Percentiles rank a stretch among this genome's conserved stretches.
phyloP scores from a whole-genome alignment of 1,140 invertebrate genomes.

The Tetragonula clypearis region DNA sequence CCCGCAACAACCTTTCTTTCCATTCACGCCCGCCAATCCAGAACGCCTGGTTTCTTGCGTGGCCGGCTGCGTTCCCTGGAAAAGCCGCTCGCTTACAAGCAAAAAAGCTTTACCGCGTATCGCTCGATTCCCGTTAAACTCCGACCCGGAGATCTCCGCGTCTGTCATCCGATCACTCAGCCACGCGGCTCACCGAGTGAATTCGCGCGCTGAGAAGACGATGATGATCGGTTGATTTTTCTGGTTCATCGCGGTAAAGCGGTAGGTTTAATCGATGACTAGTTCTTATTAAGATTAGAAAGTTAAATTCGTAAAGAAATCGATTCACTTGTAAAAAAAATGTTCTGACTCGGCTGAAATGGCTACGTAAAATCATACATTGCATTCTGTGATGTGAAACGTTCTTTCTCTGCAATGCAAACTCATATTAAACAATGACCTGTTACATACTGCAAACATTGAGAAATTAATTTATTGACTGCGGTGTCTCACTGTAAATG shows the following conservation, averaged over 20 bases:
- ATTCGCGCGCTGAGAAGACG: neutral
- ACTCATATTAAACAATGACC: no score
- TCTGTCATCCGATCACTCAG: neutral
- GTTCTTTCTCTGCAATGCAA: no score
- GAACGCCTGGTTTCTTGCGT: conserved; percentile 45
- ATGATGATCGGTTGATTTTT: neutral
- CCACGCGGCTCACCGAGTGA: neutral
- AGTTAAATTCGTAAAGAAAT: neutral
- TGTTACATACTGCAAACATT: no score
- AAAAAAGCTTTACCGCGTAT: conserved; percentile 51
- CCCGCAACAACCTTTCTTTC: conserved; percentile 12
- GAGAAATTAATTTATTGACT: no score
- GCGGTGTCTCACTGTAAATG: no score
- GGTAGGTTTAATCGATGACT: neutral
- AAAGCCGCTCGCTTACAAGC: conserved; percentile 19
- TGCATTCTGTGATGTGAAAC: no score
- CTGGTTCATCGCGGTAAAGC: neutral
- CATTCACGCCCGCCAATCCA: conserved; percentile 55
- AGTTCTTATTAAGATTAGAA: neutral
- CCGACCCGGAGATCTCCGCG: neutral
- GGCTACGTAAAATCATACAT: no score
- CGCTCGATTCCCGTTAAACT: conserved; percentile 48
- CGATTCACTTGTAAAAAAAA: no score
- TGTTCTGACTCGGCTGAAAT: no score
- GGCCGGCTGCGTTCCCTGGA: conserved; percentile 25